Evolutionary conservation across 2,797 vertebrate species (phyloP).

Genomic region (Macropodus opercularis): DNA sequence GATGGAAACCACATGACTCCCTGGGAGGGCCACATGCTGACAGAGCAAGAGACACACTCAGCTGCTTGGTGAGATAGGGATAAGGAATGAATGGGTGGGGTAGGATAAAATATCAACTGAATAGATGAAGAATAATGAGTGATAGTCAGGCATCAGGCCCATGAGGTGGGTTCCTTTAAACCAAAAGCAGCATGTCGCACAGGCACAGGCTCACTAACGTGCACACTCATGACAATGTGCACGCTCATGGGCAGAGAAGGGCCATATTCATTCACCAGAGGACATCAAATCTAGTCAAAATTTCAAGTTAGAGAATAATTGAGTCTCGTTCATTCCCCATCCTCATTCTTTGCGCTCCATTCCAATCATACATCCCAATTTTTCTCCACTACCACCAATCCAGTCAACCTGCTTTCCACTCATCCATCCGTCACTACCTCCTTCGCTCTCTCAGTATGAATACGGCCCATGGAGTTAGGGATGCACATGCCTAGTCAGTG

Average conservation of each 20-base stretch:
- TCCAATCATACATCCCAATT: conserved; percentile 47
- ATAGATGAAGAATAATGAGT: conserved; percentile 55
- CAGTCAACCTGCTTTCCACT: conserved; percentile 43
- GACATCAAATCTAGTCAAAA: conserved; percentile 43
- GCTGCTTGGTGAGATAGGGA: conserved; percentile 26
- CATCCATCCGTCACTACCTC: conserved; percentile 41
- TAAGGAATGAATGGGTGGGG: conserved; percentile 28
- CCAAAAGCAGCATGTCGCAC: conserved; percentile 80
- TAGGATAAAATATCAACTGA: conserved; percentile 37
- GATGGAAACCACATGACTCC: conserved; percentile 58
- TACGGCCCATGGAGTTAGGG: conserved; percentile 75
- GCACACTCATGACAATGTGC: conserved; percentile 76
- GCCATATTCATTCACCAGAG: conserved; percentile 81
- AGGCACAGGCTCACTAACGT: conserved; percentile 74
- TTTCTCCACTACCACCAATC: conserved; percentile 36
- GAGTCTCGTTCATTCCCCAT: conserved; percentile 23
- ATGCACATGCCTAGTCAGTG: conserved; percentile 73
- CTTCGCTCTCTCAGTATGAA: conserved; percentile 65
- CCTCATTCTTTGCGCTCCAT: conserved; percentile 41
- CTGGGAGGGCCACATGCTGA: conserved; percentile 68
- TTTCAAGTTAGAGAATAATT: conserved; percentile 8
- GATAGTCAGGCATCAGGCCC: conserved; percentile 75
- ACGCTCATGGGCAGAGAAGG: conserved; percentile 73
- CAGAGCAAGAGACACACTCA: conserved; percentile 40
- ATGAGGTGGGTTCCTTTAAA: conserved; percentile 83